Conservation (phyloP, 1,140 invertebrate species). For the Drosophila subpulchrella region DNA sequence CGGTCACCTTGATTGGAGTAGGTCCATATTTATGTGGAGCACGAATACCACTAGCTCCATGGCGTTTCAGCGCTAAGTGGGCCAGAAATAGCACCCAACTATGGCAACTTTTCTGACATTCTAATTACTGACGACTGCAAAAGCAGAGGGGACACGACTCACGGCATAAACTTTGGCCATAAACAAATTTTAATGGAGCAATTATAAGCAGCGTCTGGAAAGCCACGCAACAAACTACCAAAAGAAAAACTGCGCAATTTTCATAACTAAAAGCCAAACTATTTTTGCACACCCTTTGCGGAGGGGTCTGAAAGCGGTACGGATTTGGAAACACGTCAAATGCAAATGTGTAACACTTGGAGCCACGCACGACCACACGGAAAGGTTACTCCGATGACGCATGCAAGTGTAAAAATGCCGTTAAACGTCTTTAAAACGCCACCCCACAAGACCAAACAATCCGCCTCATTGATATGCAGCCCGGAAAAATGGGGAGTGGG, state of each 20-base stretch:
- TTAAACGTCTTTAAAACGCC: constrained; percentile 55
- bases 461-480: constrained; percentile 68
- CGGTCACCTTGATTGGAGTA: constrained; percentile 3
- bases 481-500: not conserved
- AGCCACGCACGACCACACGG: constrained; percentile 54
- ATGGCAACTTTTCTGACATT: constrained; percentile 57
- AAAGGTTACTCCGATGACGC: constrained; percentile 63
- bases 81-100: constrained; percentile 50
- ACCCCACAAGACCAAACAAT: not conserved
- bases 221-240: constrained; percentile 57
- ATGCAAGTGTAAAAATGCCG: constrained; percentile 60
- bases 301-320: not conserved
- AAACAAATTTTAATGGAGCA: constrained; percentile 83
- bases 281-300: constrained; percentile 44
- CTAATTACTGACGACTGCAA: constrained; percentile 62
- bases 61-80: constrained; percentile 20
- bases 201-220: constrained; percentile 77
- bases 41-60: not conserved
- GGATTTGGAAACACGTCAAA: constrained; percentile 47
- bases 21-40: not conserved
- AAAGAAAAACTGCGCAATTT: constrained; percentile 54
- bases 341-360: constrained; percentile 78
- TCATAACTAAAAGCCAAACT: constrained; percentile 67
- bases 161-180: constrained; percentile 70
- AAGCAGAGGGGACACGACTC: constrained; percentile 41